phyloP scores from a whole-genome alignment of 2,888 invertebrate species.

The Nemapogon koenigi region DNA sequence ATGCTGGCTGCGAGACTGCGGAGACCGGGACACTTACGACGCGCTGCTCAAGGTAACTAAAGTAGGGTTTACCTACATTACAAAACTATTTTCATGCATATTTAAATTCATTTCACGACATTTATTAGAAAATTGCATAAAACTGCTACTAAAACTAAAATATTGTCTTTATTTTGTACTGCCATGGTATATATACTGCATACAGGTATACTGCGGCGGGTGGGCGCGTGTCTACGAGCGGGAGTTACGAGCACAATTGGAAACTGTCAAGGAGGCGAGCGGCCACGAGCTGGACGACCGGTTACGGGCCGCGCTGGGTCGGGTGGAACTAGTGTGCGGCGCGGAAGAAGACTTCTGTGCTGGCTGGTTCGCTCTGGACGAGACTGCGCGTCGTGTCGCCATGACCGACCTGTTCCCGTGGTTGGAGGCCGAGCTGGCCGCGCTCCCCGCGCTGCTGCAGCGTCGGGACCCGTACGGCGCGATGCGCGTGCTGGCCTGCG shows the following conservation, averaged over 20 bases:
- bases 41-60: neutral
- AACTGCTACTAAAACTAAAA: too few relatives aligned
- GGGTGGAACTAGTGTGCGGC: slow-evolving; percentile 89
- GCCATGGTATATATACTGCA: too few relatives aligned
- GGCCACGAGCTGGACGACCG: slow-evolving; percentile 20
- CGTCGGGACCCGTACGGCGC: slow-evolving; percentile 77
- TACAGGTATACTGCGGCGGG: slow-evolving; percentile 74
- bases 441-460: slow-evolving; percentile 84
- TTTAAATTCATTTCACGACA: too few relatives aligned
- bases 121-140: too few relatives aligned
- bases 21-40: neutral
- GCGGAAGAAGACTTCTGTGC: slow-evolving; percentile 96
- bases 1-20: neutral
- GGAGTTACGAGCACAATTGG: slow-evolving; percentile 81
- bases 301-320: slow-evolving; percentile 60
- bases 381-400: slow-evolving; percentile 76
- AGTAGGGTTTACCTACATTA: too few relatives aligned
- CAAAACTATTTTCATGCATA: too few relatives aligned
- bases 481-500: slow-evolving; percentile 89
- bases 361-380: slow-evolving; percentile 85
- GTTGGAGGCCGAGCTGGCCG: slow-evolving; percentile 85
- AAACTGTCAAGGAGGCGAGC: slow-evolving; percentile 71
- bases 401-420: slow-evolving; percentile 90
- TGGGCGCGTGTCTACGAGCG: slow-evolving; percentile 89
- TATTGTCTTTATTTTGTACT: too few relatives aligned